Percentiles rank a stretch among this genome's conserved stretches.
Conservation (phyloP, 2,888 invertebrate genomes). For the Drosophila quasianomalipes region DNA sequence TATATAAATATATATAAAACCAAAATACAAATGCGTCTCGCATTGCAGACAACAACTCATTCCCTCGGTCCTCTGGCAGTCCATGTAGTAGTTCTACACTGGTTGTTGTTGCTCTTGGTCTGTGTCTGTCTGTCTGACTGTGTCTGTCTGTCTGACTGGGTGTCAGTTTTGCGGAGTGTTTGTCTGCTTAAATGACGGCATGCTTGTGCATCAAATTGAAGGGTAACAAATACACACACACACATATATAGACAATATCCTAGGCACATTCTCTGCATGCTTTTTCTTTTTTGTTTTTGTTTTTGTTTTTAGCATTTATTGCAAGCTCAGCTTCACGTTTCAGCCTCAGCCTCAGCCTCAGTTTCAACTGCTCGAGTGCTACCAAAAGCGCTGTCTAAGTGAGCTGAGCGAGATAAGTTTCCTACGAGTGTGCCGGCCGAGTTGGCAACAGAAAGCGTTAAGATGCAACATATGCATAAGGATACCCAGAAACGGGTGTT, state of each 20-base stretch:
- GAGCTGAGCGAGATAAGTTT: constrained; percentile 14
- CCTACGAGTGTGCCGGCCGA: constrained; percentile 22
- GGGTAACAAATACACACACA: constrained; percentile 62
- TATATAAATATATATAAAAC: constrained; percentile 21
- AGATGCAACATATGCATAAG: not conserved
- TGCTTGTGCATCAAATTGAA: constrained; percentile 70
- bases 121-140: constrained; percentile 49
- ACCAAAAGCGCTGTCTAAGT: constrained; percentile 38
- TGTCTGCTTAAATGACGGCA: constrained; percentile 69
- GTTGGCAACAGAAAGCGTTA: constrained; percentile 17
- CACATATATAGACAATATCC: constrained; percentile 11
- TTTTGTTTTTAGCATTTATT: constrained; percentile 59
- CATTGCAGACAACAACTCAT: constrained; percentile 39
- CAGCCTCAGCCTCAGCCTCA: not conserved
- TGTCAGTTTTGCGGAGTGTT: constrained; percentile 62
- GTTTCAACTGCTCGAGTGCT: constrained; percentile 36
- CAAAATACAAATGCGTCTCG: constrained; percentile 68
- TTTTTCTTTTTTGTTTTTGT: constrained; percentile 9
- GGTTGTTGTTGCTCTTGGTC: constrained; percentile 6
- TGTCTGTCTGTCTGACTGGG: constrained; percentile 47
- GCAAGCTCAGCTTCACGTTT: constrained; percentile 53
- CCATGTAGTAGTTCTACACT: too few species aligned
- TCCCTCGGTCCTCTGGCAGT: not conserved
- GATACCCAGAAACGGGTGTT: constrained; percentile 1
- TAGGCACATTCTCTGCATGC: constrained; percentile 38